phyloP scores from a whole-genome alignment of 2,888 invertebrate species.

The Busseola fusca region DNA sequence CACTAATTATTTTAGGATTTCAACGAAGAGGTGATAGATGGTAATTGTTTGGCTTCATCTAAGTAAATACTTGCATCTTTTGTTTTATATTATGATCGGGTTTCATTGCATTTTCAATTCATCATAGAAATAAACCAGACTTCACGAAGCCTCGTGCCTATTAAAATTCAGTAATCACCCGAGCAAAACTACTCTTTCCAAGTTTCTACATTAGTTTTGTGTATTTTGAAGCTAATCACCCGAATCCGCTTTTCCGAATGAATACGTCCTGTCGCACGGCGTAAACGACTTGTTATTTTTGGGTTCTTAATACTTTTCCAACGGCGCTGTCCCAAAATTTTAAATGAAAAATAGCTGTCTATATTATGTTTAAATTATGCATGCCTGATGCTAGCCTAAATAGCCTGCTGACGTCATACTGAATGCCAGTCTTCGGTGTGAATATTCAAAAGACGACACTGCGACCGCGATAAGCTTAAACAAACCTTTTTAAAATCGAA shows the following conservation, averaged over 20 bases:
- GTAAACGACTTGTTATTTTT: constrained; percentile 26
- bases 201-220: constrained; percentile 9
- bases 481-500: constrained; percentile 45
- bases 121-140: background rate
- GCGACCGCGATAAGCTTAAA: constrained; percentile 32
- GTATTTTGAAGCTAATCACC: constrained; percentile 3
- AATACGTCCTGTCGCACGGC: constrained; percentile 15
- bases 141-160: background rate
- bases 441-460: constrained; percentile 48
- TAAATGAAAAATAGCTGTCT: constrained; percentile 38
- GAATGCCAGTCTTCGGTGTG: constrained; percentile 33
- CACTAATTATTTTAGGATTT: constrained; percentile 48
- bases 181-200: constrained; percentile 6
- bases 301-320: constrained; percentile 17
- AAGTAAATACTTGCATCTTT: constrained; percentile 9
- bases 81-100: background rate
- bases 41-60: constrained; percentile 3
- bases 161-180: constrained; percentile 1
- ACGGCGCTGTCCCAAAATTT: constrained; percentile 30
- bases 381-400: constrained; percentile 40
- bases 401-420: constrained; percentile 44
- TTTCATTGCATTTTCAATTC: constrained; percentile 4
- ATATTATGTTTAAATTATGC: constrained; percentile 44
- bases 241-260: constrained; percentile 24
- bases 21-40: constrained; percentile 23